phyloP scores from a whole-genome alignment of 2,113 vertebrate species.

The Gadus chalcogrammus region DNA sequence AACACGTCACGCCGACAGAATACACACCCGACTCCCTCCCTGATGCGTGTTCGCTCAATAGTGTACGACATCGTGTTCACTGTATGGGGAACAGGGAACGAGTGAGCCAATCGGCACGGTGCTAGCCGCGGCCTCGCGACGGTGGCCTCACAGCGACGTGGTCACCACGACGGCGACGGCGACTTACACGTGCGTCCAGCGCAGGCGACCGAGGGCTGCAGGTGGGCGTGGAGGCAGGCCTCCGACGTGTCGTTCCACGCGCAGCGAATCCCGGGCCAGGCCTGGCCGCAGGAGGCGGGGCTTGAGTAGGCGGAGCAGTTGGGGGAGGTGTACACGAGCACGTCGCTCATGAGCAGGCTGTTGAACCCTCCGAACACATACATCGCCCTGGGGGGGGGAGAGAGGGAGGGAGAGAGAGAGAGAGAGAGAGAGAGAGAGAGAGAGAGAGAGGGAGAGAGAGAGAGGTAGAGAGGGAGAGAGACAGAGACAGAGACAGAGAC shows the following conservation, averaged over 20 bases:
- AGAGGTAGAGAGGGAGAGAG: neutral
- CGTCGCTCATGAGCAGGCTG: slow-evolving; percentile 90
- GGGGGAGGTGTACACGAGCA: slow-evolving; percentile 82
- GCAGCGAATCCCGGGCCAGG: slow-evolving; percentile 80
- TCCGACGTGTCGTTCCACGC: slow-evolving; percentile 73
- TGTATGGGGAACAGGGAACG: too few relatives aligned
- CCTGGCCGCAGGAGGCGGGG: slow-evolving; percentile 53
- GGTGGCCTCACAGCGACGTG: too few relatives aligned
- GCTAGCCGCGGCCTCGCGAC: too few relatives aligned
- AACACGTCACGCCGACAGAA: too few relatives aligned
- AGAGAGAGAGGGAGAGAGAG: neutral
- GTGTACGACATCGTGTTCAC: too few relatives aligned
- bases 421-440: neutral
- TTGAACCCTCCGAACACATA: slow-evolving; percentile 97
- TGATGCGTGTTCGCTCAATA: neutral
- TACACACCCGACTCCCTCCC: too few relatives aligned
- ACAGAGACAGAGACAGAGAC: neutral
- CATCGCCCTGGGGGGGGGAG: slow-evolving; percentile 78
- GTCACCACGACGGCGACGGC: too few relatives aligned
- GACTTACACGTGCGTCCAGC: slow-evolving; percentile 78
- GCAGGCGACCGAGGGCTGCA: slow-evolving; percentile 63
- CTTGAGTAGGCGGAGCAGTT: slow-evolving; percentile 77
- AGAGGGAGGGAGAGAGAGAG: slow-evolving; percentile 6
- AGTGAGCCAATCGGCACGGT: too few relatives aligned
- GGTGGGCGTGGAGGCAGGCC: slow-evolving; percentile 62